Base-by-base conservation (phyloP, 2,797 vertebrate genomes). In the Ceyx erithaca region DNA sequence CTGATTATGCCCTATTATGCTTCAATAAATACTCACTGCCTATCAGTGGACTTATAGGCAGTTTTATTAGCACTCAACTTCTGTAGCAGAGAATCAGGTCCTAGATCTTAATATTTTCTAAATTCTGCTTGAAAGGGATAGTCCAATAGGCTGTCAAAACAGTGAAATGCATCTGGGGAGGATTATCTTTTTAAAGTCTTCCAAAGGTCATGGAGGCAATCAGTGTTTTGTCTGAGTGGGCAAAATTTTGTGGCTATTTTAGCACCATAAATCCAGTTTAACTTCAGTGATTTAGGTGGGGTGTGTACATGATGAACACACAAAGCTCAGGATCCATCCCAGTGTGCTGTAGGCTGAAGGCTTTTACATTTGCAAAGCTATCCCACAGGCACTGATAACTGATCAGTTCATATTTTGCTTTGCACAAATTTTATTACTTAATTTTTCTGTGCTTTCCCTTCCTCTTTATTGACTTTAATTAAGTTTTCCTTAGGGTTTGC, bases 391-490 rank as follows among this genome's bases (percentile, higher is more conserved):
- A 84, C 93, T 88, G 89, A 87, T 88, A 95, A 96, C 80, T 71
- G 79, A 97, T 95, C 93, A 95, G 96, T 94, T 97, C 91, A 87
- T 95, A 92, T 95, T 96, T 95, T 95, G 80, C 96, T 95, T 97
- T 92, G 85, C 78, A 92, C 72, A 94, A 85, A 69, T 97, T 97
- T 97, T 96, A 97, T 96, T 94, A 93, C 96, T 96, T 96, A 95
- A 83, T 35, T 95, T 96, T 96, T 94, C 61, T 82, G 23, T 89
- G 59, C 25, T 88, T 95, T 91, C 40, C 30, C 35, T 93, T 96
- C 64, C 58, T 92, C 71, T 97, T 97, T 92, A 79, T 93, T 95
- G 90, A 91, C 35, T 96, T 97, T 95, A 97, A 97, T 97, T 94
- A 97, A 93, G 33, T 85, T 96, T 96, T 96, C 92, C 90, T 87